Evolutionary conservation across 1,140 invertebrate genomes (phyloP).

Genomic region (Grapholita molesta): DNA sequence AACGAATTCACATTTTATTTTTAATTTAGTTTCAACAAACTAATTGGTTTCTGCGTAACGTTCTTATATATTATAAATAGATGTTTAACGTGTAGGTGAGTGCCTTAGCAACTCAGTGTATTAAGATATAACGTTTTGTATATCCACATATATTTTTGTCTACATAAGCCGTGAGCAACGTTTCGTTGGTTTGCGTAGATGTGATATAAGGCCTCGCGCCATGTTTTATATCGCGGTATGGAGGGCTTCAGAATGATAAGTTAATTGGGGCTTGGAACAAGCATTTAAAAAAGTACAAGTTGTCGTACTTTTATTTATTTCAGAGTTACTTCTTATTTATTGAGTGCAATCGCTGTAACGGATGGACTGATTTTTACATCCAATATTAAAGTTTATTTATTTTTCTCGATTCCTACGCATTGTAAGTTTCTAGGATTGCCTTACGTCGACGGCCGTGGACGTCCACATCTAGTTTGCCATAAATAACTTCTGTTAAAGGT

Average conservation of each 20-base stretch:
- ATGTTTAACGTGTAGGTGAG: constrained; percentile 67
- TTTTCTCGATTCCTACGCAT: constrained; percentile 41
- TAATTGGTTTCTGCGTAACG: constrained; percentile 48
- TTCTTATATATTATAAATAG: constrained; percentile 59
- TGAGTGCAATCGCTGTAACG: constrained; percentile 64
- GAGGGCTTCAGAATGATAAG: constrained; percentile 30
- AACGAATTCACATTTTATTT: constrained; percentile 54
- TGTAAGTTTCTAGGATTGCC: constrained; percentile 41
- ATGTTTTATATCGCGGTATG: constrained; percentile 36
- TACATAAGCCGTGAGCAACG: constrained; percentile 23
- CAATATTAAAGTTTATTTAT: constrained; percentile 47
- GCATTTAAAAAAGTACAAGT: constrained; percentile 53
- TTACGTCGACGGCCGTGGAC: constrained; percentile 49
- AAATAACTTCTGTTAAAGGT: constrained; percentile 40
- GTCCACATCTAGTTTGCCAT: constrained; percentile 56
- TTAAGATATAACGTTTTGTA: constrained; percentile 51
- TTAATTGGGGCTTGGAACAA: constrained; percentile 36
- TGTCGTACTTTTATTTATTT: constrained; percentile 57
- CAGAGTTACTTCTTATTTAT: constrained; percentile 55
- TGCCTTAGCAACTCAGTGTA: constrained; percentile 75
- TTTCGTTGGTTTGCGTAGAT: constrained; percentile 21
- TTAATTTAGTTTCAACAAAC: constrained; percentile 32
- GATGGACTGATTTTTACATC: constrained; percentile 70
- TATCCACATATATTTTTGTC: constrained; percentile 44
- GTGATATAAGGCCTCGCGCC: background rate